Percentiles rank a stretch among this genome's conserved stretches.
Conservation (phyloP, 2,113 vertebrate genomes). For the Ginglymostoma cirratum region DNA sequence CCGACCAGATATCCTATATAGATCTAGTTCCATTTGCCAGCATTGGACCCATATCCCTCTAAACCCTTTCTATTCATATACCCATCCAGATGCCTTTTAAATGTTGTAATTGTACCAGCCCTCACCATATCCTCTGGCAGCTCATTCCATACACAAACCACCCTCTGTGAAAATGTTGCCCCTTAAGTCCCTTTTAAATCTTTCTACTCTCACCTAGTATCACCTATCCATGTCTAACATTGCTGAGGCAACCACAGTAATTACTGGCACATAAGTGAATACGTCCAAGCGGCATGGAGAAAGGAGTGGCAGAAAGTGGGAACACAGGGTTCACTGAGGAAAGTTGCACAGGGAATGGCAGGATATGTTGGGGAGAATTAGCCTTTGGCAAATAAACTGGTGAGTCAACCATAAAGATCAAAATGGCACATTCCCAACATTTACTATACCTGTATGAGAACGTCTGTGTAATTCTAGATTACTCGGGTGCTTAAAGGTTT, state of each 20-base stretch:
- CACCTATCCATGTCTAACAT: background rate
- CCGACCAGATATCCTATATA: no score
- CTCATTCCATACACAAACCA: no score
- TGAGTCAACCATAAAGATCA: background rate
- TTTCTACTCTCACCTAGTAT: background rate
- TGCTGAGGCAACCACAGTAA: background rate
- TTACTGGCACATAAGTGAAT: background rate
- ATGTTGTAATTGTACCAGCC: no score
- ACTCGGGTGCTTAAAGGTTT: constrained; percentile 93
- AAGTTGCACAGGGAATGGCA: background rate
- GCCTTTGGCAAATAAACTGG: background rate
- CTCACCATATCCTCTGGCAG: no score
- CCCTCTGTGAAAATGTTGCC: no score
- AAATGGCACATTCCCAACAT: background rate
- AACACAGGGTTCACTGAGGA: background rate
- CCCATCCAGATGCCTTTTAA: no score
- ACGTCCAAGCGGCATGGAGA: background rate
- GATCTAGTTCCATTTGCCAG: no score
- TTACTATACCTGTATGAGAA: constrained; percentile 83
- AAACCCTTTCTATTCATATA: no score
- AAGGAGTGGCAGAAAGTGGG: background rate
- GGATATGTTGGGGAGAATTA: background rate
- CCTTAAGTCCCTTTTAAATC: no score
- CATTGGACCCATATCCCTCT: no score
- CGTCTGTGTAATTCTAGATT: constrained; percentile 93